Percentiles rank a stretch among this genome's conserved stretches.
phyloP scores from a whole-genome alignment of 2,797 vertebrate species.

The Thripadectes ignobilis region DNA sequence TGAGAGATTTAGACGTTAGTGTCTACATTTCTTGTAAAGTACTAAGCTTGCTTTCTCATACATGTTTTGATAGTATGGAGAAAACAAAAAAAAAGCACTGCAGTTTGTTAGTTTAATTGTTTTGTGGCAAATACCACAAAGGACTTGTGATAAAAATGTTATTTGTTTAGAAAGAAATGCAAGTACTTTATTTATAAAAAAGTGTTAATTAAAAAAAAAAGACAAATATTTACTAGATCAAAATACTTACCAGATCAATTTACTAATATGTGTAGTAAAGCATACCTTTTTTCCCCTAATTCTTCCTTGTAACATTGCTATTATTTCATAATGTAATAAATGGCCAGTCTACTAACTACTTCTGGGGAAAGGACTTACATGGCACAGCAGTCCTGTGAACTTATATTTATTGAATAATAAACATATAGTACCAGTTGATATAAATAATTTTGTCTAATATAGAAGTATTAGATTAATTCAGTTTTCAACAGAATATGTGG shows the following conservation, averaged over 20 bases:
- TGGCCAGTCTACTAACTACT: background rate
- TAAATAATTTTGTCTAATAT: background rate
- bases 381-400: background rate
- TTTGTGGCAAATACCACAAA: background rate
- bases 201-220: background rate
- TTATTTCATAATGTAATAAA: background rate
- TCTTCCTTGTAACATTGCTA: background rate
- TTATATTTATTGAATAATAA: constrained; percentile 22
- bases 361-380: background rate
- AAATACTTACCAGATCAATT: background rate
- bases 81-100: background rate
- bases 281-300: background rate
- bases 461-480: background rate
- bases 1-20: background rate
- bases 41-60: background rate
- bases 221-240: background rate
- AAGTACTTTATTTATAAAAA: background rate
- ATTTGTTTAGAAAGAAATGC: background rate
- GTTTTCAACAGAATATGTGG: background rate
- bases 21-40: background rate
- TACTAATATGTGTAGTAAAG: background rate
- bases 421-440: background rate
- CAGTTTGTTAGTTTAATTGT: background rate
- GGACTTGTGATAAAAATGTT: background rate
- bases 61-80: background rate